Base-by-base conservation (phyloP, 2,797 vertebrate genomes). In the Xyrichtys novacula region DNA sequence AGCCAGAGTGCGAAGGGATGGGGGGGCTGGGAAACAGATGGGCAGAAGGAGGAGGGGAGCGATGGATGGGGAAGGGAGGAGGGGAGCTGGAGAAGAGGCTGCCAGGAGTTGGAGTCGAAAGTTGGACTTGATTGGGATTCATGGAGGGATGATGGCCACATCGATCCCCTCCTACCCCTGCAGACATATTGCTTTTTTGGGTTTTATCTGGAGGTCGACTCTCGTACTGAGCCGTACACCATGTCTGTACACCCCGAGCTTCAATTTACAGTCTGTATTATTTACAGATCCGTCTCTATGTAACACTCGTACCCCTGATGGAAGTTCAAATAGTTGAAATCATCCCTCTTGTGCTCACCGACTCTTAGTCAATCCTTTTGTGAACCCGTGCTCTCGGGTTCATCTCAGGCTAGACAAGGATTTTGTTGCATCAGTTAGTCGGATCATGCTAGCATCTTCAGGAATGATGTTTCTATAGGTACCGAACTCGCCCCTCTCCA, bases 81-180 rank as follows among this genome's bases (percentile, higher is more conserved):
- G 48, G 26, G 42, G 47, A 2, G 5, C 23, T 52, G 0, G 43
- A 20, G 58, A 54, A 16, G 68, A 69, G 70, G 74, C 76, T 90
- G 91, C 87, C 90, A 91, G 81, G 85, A 91, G 91, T 85, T 81
- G 31, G 76, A 28, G 82, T 71, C 36, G 75, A 87, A 92, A 91
- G 89, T 93, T 92, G 85, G 84, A 86, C 46, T 64, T 78, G 19
- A 62, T 84, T 86, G 79, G 74, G 79, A 69, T 72, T 81, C 72
- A 76, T 76, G 58, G 79, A 10, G 58, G 48, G 75, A 69, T 80
- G 84, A 74, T 58, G 74, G 54, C 63, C 56, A 40, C 74, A 71
- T 80, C 29, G 26, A 67, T 28, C 29, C 12, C 32, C 47, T 31
- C 43, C 49, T 19, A 44, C 36, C 36, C 31, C 53, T 26, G 43